Evolutionary conservation across 2,888 invertebrate genomes (phyloP), one percentile per base, ranked within the genome.

Genomic region (Tetragonula carbonaria): DNA sequence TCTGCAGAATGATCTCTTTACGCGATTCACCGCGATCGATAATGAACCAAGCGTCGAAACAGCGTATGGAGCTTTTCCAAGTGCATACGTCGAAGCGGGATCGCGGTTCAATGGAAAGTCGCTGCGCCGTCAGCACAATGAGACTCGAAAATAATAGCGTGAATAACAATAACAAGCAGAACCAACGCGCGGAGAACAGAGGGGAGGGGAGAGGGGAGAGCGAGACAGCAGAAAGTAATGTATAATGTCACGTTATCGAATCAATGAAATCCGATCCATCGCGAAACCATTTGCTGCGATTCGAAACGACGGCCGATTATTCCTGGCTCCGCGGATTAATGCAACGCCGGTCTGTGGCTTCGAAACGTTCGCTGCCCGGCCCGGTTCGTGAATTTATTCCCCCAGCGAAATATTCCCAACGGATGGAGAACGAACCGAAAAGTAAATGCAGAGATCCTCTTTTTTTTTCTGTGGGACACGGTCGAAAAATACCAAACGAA

Each of bases 401-500:
- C 23, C 16, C 23, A 6, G 3, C 4, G 50, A 11, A 8, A 11
- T 13, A 33, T 18, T 18, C 50, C 4, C 45, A 45, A 1, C 18
- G 1, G 16, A n/a, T 14, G 5, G 4, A 3, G 18, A 62, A 62
- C 18, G 18, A 28, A 18, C 18, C 45, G 18, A 18, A 28, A 62
- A 16, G 4, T 62, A 45, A 45, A 57, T 57, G 13, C n/a, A 5
- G n/a, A n/a, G n/a, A 57, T 57, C n/a, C 14, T n/a, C n/a, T 57
- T 5, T 57, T n/a, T 8, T 45, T 45, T 45, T 45, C 1, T 8
- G 8, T 2, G 23, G 23, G 1, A 8, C 4, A 13, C 72, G 55
- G 50, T 62, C 53, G 67, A 72, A 73, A 78, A 78, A 78, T 81
- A 62, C 62, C 53, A 45, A 59, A 18, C n/a, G 51, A 62, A 62